Evolutionary conservation across 2,797 vertebrate genomes (phyloP), one percentile per base, ranked within the genome.

Genomic region (Trachops cirrhosus): DNA sequence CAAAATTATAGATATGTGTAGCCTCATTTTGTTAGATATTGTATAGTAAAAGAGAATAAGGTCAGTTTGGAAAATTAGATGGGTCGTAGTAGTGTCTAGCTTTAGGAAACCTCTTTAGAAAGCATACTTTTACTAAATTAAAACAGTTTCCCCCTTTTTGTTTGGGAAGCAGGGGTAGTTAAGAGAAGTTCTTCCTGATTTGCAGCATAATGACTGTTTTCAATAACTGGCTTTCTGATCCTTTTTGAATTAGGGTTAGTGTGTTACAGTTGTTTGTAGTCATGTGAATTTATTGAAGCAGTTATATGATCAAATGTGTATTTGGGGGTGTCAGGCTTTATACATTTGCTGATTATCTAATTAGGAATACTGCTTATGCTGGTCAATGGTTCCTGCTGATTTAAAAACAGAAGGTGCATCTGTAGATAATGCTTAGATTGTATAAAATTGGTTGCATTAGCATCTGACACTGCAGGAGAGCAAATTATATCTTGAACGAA

Each of bases 371-470:
- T 96, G 74, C 74, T 95, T 95, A 85, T 93, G 75, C 59, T 97
- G 79, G 92, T 93, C 93, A 93, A 0, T 91, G 59, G 34, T 89
- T 96, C 93, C 79, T 97, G 86, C 67, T 97, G 86, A 91, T 95
- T 94, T 94, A 74, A 96, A 96, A 96, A 95, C 62, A 93, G 83
- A 96, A 97, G 71, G 73, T 93, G 19, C 89, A 96, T 93, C 62
- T 89, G 71, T 90, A 92, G 80, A 94, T 75, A 90, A 52, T 95
- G 92, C 89, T 97, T 95, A 90, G 86, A 94, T 93, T 70, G 62
- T 97, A 91, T 93, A 97, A 97, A 93, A 96, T 97, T 37, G 34
- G 86, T 96, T 96, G 50, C 50, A 77, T 97, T 97, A 91, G 71
- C 91, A 95, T 97, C 92, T 97, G 92, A 95, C 41, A 57, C 86